phyloP scores from a whole-genome alignment of 2,113 vertebrate genomes.

The Oophaga pumilio region DNA sequence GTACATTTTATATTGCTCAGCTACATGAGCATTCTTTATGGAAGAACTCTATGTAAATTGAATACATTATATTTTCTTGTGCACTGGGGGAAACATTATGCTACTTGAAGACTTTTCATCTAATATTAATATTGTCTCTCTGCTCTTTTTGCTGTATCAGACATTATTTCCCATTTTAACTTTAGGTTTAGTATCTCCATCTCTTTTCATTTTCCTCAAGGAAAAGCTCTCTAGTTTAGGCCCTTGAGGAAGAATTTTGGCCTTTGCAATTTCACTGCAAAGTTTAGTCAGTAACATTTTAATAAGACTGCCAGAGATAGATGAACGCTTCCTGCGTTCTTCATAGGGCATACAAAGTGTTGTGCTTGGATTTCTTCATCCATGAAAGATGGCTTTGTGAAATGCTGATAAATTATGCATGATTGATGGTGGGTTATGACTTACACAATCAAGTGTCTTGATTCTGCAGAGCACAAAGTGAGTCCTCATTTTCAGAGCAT shows the following conservation, averaged over 20 bases:
- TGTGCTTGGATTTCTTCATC: slow-evolving; percentile 42
- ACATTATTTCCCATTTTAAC: not conserved
- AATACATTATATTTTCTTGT: not conserved
- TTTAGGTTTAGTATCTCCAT: not conserved
- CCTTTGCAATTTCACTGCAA: slow-evolving; percentile 25
- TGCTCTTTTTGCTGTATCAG: not conserved
- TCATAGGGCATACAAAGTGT: slow-evolving; percentile 42
- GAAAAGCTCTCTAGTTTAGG: not conserved
- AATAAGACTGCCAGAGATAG: slow-evolving; percentile 46
- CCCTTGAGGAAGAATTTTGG: slow-evolving; percentile 3
- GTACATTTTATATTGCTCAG: not conserved
- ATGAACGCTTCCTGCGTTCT: slow-evolving; percentile 36
- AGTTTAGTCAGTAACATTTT: slow-evolving; percentile 46
- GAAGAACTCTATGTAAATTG: too few relatives aligned
- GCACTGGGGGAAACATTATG: not conserved
- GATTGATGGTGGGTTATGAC: slow-evolving; percentile 50
- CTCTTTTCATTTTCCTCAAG: slow-evolving; percentile 23
- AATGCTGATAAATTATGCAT: slow-evolving; percentile 52
- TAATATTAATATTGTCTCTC: not conserved
- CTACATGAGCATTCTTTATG: too few relatives aligned
- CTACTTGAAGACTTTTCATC: not conserved
- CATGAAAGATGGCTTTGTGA: slow-evolving; percentile 52
- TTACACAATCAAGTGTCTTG: slow-evolving; percentile 45
- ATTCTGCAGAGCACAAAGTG: slow-evolving; percentile 36
- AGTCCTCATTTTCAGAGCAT: slow-evolving; percentile 13